Percentiles rank a stretch among this genome's conserved stretches.
phyloP scores from a whole-genome alignment of 1,140 invertebrate genomes.

The Drosophila sp. region DNA sequence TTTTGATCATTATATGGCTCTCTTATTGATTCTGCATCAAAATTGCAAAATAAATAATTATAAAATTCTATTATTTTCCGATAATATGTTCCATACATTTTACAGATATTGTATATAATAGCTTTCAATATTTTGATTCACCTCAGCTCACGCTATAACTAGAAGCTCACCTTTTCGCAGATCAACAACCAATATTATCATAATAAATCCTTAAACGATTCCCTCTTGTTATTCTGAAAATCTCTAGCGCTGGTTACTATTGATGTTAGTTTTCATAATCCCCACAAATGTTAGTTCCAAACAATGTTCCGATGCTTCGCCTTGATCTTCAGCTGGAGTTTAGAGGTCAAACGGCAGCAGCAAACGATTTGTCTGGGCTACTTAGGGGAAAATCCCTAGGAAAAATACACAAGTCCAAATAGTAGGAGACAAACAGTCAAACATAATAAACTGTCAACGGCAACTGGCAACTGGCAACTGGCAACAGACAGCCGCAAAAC shows the following conservation, averaged over 20 bases:
- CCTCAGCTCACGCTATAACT: too few species aligned
- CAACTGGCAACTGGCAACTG: constrained; percentile 76
- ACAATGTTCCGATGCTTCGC: neutral
- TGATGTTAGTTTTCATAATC: neutral
- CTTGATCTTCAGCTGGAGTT: constrained; percentile 34
- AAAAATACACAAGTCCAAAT: constrained; percentile 38
- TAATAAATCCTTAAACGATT: neutral
- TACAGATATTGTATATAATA: too few species aligned
- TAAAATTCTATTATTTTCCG: too few species aligned
- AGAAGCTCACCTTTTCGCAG: neutral
- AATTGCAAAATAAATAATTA: too few species aligned
- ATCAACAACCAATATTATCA: neutral
- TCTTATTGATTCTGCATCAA: too few species aligned
- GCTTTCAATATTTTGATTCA: too few species aligned
- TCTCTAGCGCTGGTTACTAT: neutral
- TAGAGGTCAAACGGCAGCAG: constrained; percentile 35
- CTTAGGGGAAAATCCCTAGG: constrained; percentile 1
- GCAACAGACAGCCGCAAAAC: constrained; percentile 70
- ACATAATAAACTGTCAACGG: constrained; percentile 80
- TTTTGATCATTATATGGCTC: too few species aligned
- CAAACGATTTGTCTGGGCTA: constrained; percentile 30
- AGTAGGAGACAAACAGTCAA: constrained; percentile 66
- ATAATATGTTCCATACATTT: too few species aligned
- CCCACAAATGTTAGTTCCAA: neutral
- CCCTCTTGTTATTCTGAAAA: neutral